Percentiles rank a stretch among this genome's conserved stretches.
These are phyloP conservation scores for Odontophorus gujanensis DNA, from an alignment of 2,113 vertebrate species.

Conservation along the genomic window DNA sequence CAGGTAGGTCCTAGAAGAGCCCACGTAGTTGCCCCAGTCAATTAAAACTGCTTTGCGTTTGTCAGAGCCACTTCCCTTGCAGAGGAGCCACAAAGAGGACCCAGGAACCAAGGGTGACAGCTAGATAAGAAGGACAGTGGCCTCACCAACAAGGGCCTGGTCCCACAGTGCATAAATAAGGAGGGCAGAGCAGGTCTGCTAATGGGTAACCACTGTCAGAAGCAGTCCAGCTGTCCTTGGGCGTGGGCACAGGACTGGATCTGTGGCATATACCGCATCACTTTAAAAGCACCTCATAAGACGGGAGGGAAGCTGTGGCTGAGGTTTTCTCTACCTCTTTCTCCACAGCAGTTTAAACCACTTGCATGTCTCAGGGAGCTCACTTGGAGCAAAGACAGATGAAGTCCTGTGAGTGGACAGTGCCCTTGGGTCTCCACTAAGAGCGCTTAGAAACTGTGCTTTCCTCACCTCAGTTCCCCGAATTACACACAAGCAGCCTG, in stretches of 20 bases:
- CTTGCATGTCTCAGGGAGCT: not conserved
- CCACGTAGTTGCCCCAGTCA: not conserved
- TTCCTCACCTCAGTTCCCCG: not conserved
- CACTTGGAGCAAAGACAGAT: not conserved
- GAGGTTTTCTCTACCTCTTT: not conserved
- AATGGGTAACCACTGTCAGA: not conserved
- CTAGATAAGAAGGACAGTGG: not conserved
- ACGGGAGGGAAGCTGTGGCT: not conserved
- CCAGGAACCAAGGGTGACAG: not conserved
- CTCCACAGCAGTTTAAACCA: not conserved
- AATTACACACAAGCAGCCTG: not conserved
- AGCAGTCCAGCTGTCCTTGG: not conserved
- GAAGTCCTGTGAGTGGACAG: not conserved
- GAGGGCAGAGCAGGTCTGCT: not conserved
- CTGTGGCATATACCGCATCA: fast-evolving
- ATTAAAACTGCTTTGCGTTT: not conserved
- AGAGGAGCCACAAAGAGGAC: not conserved
- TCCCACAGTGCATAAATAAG: not conserved
- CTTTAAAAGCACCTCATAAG: not conserved
- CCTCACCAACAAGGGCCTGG: fast-evolving
- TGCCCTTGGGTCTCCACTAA: fast-evolving
- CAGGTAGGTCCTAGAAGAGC: conserved; percentile 73
- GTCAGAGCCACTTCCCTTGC: not conserved
- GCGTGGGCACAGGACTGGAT: not conserved
- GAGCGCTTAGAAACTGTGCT: not conserved